Conservation (phyloP, 2,113 vertebrate genomes). For the Progne subis region DNA sequence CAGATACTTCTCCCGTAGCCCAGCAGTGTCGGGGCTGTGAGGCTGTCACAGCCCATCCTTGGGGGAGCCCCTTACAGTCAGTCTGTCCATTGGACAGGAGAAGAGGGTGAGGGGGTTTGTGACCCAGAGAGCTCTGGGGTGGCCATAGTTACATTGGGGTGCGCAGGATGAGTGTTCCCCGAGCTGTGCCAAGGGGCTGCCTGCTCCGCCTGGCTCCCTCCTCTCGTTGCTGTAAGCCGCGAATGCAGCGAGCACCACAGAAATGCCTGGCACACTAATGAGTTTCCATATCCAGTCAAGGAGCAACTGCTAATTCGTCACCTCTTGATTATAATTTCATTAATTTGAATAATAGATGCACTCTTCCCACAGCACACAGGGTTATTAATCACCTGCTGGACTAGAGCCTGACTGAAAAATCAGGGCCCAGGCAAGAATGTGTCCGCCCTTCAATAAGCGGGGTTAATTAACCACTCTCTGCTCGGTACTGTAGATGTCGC, state of each 20-base stretch:
- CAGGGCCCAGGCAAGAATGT: conserved; percentile 48
- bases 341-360: conserved; percentile 77
- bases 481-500: not conserved
- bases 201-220: not conserved
- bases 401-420: conserved; percentile 68
- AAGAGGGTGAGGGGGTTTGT: not conserved
- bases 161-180: not conserved
- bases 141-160: not conserved
- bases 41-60: not conserved
- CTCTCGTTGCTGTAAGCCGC: not conserved
- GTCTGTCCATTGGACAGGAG: not conserved
- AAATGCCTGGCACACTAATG: conserved; percentile 41
- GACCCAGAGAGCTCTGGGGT: not conserved
- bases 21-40: not conserved
- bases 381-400: conserved; percentile 75
- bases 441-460: conserved; percentile 49
- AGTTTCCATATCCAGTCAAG: conserved; percentile 70
- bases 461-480: conserved; percentile 66
- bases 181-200: not conserved
- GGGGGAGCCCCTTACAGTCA: not conserved
- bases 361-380: conserved; percentile 41
- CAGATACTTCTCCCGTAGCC: not conserved
- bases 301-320: conserved; percentile 73
- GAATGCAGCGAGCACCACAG: not conserved
- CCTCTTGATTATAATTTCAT: conserved; percentile 76